Base-by-base conservation (phyloP, 2,113 vertebrate genomes). In the Peromyscus californicus region DNA sequence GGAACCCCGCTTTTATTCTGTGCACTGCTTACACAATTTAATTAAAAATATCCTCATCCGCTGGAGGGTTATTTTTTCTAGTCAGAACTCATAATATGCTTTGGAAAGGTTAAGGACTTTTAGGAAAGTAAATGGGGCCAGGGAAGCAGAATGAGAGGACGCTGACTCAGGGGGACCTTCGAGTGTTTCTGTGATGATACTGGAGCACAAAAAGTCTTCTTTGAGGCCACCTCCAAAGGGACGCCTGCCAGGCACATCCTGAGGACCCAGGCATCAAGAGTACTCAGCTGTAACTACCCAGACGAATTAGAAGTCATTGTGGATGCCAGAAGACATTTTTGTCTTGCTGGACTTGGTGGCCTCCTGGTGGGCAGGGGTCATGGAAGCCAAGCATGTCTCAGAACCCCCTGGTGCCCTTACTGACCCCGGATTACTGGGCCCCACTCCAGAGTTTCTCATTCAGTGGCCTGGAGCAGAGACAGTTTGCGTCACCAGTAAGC, bases 11-110 rank as follows among this genome's bases (percentile, higher is more conserved):
- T 67, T 94, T 94, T 82, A 89, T 84, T 92, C 90, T 87, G 67
- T 79, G 82, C 90, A 92, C 45, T 83, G 85, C 75, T 94, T 86
- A 89, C 33, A 86, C 70, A 72, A 91, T 91, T 97, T 88, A 91
- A 91, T 97, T 91, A 93, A 97, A 94, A 97, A 92, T 63, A 89
- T 76, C 93, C 90, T 57, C 36, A 92, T 96, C 63, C 2, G 0
- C 86, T 21, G 51, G 61, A 54, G 94, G 86, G 84, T 72, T 94
- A 89, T 88, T 95, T 96, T 78, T 92, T 59, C 67, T 88, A 59
- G 87, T 42, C 3, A 6, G 93, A 95, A 95, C 65, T 91, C 89
- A 76, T 65, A 95, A 86, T 26, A n/a, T 21, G 57, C 51, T 95
- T 45, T 36, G 74, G 24, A 75, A 95, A 97, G 86, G 94, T 91